phyloP scores from a whole-genome alignment of 1,140 invertebrate species.

The Tetramorium alpestre region DNA sequence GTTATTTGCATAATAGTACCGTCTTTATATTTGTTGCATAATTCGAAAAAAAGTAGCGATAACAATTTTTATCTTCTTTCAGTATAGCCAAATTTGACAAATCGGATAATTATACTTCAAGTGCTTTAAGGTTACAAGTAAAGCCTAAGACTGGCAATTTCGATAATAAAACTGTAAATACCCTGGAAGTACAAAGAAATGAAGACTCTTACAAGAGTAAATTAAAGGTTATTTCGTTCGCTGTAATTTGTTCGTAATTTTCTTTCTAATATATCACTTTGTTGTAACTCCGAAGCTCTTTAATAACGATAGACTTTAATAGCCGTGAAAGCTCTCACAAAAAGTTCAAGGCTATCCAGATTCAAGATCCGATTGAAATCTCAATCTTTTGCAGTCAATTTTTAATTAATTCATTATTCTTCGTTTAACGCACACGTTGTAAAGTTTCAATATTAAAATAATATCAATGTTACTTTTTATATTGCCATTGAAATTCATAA shows the following conservation, averaged over 20 bases:
- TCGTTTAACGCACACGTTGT: neutral
- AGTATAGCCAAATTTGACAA: neutral
- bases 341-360: neutral
- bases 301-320: neutral
- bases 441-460: slow-evolving; percentile 9
- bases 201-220: slow-evolving; percentile 7
- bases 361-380: neutral
- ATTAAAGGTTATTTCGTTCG: slow-evolving; percentile 35
- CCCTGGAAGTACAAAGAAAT: neutral
- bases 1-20: neutral
- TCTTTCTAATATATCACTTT: slow-evolving; percentile 5
- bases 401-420: neutral
- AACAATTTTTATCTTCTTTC: neutral
- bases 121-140: neutral
- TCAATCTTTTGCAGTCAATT: neutral
- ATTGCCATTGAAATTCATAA: neutral
- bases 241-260: slow-evolving; percentile 24
- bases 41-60: neutral
- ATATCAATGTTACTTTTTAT: neutral
- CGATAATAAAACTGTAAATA: neutral
- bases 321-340: neutral
- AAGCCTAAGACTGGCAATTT: neutral
- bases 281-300: neutral
- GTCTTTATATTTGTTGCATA: neutral
- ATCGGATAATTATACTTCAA: slow-evolving; percentile 6